Evolutionary conservation across 2,113 vertebrate genomes (phyloP).

Genomic region (Alligator mississippiensis): DNA sequence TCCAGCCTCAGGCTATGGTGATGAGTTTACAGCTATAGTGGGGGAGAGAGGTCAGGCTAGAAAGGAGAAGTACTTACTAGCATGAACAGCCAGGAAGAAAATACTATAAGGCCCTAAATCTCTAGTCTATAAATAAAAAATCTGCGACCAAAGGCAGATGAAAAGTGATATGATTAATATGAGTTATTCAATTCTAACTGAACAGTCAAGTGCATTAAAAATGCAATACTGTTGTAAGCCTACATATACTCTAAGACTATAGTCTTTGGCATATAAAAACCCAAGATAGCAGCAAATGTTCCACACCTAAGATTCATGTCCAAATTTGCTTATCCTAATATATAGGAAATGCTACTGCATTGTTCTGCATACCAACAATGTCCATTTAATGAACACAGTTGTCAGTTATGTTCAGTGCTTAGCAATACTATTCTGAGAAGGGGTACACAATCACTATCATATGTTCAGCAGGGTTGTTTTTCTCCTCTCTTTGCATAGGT

Average conservation of each 20-base stretch:
- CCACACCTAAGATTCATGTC: not conserved
- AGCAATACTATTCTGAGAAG: not conserved
- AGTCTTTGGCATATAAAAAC: not conserved
- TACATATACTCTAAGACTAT: fast-evolving
- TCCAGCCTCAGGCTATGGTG: not conserved
- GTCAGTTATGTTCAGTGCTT: not conserved
- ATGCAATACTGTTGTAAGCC: not conserved
- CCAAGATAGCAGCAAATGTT: not conserved
- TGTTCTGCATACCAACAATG: not conserved
- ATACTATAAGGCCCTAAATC: not conserved
- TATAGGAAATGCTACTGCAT: not conserved
- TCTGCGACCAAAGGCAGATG: not conserved
- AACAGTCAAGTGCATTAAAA: not conserved
- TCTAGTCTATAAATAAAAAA: not conserved
- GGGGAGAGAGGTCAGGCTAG: constrained; percentile 5
- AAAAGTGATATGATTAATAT: constrained; percentile 5
- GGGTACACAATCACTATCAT: not conserved
- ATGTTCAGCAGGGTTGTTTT: not conserved
- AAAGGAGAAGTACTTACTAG: not conserved
- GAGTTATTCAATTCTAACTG: not conserved
- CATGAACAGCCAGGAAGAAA: not conserved
- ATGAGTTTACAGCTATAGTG: not conserved
- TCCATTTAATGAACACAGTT: not conserved
- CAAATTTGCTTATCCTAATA: constrained; percentile 7
- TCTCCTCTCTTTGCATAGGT: not conserved